Percentiles rank a stretch among this genome's conserved stretches.
Conservation (phyloP, 1,140 invertebrate genomes). For the Caenorhabditis briggsae region DNA sequence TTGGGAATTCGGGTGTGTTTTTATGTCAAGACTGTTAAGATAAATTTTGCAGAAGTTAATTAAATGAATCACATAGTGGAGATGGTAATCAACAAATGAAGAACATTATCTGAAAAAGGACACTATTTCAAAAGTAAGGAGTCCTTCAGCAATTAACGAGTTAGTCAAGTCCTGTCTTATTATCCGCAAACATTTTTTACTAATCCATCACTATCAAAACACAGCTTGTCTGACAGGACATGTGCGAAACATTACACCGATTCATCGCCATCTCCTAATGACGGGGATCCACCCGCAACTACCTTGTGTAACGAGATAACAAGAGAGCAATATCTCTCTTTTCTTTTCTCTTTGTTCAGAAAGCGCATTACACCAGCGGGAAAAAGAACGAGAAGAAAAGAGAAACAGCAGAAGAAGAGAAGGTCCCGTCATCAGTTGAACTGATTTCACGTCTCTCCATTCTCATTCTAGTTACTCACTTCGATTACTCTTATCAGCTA, state of each 20-base stretch:
- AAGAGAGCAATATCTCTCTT: not conserved
- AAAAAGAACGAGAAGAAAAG: not conserved
- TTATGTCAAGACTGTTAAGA: no score
- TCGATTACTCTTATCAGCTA: constrained; percentile 18
- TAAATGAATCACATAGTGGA: no score
- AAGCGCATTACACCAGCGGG: constrained; percentile 14
- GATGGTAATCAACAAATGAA: no score
- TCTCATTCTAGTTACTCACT: not conserved
- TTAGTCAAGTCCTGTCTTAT: not conserved
- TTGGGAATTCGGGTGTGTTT: no score
- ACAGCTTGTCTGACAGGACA: constrained; percentile 25
- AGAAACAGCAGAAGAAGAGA: not conserved
- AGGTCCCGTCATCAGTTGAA: constrained; percentile 12
- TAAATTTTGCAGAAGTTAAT: no score
- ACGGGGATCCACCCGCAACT: constrained; percentile 26
- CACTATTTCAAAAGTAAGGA: no score
- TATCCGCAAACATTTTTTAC: constrained; percentile 4
- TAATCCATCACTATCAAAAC: constrained; percentile 21
- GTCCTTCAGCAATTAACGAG: no score
- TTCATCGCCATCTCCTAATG: not conserved
- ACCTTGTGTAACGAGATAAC: constrained; percentile 52
- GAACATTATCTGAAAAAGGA: no score
- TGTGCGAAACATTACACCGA: constrained; percentile 22
- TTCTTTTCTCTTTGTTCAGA: constrained; percentile 2
- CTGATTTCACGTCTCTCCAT: constrained; percentile 6